Percentiles rank a stretch among this genome's conserved stretches.
phyloP scores from a whole-genome alignment of 2,797 vertebrate species.

The Numenius phaeopus region DNA sequence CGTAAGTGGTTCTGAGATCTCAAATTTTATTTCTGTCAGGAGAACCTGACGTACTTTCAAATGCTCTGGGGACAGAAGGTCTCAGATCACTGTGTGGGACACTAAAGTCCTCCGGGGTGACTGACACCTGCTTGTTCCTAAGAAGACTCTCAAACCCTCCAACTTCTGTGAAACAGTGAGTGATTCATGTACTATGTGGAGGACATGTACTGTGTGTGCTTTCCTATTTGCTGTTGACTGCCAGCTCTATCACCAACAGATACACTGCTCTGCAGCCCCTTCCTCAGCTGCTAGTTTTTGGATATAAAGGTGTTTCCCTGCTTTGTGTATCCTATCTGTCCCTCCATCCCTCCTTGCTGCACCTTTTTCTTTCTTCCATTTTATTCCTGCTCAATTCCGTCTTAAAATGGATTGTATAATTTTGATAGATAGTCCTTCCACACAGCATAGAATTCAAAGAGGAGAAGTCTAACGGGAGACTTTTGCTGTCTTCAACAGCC shows the following conservation, averaged over 20 bases:
- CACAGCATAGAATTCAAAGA: neutral
- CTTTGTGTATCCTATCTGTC: neutral
- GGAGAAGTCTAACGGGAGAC: neutral
- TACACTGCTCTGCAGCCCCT: neutral
- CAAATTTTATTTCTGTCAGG: neutral
- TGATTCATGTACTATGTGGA: rapidly evolving
- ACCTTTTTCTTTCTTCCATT: neutral
- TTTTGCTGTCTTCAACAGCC: neutral
- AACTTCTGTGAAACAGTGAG: neutral
- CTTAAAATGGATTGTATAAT: neutral
- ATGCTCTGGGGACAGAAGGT: neutral
- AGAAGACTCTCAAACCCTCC: neutral
- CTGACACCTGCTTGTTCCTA: rapidly evolving
- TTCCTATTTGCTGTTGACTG: neutral
- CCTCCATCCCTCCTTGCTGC: neutral
- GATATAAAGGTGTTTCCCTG: neutral
- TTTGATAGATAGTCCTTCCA: neutral
- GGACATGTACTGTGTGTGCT: rapidly evolving
- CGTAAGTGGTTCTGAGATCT: neutral
- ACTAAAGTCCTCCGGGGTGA: neutral
- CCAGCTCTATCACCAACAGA: neutral
- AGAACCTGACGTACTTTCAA: neutral
- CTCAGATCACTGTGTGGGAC: neutral
- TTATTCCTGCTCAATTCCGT: neutral
- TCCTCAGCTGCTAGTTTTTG: neutral